Evolutionary conservation across 2,113 vertebrate genomes (phyloP).

Genomic region (Solenodon paradoxus): DNA sequence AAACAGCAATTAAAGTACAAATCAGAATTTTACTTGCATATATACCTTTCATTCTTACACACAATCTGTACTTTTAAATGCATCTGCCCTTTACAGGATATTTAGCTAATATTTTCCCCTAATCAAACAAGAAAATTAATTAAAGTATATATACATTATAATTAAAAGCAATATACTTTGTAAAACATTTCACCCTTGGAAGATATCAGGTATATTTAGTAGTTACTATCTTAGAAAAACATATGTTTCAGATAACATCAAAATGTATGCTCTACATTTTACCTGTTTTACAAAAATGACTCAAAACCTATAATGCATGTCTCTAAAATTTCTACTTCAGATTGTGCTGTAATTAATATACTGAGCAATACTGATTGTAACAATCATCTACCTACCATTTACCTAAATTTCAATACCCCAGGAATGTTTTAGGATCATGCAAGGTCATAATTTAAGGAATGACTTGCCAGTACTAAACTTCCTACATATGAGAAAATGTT

Average conservation of each 20-base stretch:
- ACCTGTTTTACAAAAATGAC: background rate
- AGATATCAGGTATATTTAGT: background rate
- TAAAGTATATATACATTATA: background rate
- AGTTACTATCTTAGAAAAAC: background rate
- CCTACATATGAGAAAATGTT: constrained; percentile 5
- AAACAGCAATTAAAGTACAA: constrained; percentile 79
- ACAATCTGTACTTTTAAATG: constrained; percentile 34
- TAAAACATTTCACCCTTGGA: background rate
- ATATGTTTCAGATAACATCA: background rate
- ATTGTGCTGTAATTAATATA: background rate
- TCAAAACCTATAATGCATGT: background rate
- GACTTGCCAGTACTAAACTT: background rate
- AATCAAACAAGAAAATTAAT: constrained; percentile 28
- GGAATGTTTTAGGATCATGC: background rate
- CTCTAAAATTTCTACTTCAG: background rate
- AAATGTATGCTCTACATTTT: background rate
- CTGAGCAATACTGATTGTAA: background rate
- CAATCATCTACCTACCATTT: background rate
- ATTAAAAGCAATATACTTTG: background rate
- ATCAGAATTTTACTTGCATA: constrained; percentile 56
- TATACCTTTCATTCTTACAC: constrained; percentile 31
- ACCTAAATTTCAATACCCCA: constrained; percentile 2
- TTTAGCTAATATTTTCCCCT: constrained; percentile 45
- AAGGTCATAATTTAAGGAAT: constrained; percentile 16
- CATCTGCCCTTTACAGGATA: background rate